phyloP scores from a whole-genome alignment of 2,797 vertebrate species.

The Darevskia nairensis region DNA sequence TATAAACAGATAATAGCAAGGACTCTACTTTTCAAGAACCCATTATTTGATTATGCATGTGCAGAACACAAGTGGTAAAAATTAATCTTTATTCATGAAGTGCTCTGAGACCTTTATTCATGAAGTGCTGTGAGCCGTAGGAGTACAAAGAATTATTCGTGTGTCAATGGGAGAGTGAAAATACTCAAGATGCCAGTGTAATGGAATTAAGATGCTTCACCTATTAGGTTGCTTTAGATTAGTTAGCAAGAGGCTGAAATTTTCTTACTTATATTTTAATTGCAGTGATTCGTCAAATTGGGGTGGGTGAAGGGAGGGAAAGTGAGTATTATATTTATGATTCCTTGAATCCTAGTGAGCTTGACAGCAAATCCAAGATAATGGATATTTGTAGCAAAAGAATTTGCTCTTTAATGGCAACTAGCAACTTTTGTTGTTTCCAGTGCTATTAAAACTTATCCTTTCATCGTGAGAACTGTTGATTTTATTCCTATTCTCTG shows the following conservation, averaged over 20 bases:
- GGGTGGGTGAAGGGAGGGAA: not conserved
- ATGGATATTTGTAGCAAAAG: not conserved
- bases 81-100: not conserved
- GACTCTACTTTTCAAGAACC: not conserved
- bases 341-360: not conserved
- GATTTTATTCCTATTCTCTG: not conserved
- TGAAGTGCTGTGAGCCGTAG: not conserved
- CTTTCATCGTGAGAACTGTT: too few species aligned
- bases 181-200: not conserved
- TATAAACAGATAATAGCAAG: not conserved
- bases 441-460: not conserved
- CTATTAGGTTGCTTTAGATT: not conserved
- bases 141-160: constrained; percentile 1
- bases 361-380: not conserved
- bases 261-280: not conserved
- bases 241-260: not conserved
- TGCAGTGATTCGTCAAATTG: not conserved
- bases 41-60: not conserved
- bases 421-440: not conserved
- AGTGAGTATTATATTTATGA: not conserved
- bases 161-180: constrained; percentile 11
- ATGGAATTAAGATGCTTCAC: constrained; percentile 4
- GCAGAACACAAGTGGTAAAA: constrained; percentile 15
- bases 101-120: not conserved
- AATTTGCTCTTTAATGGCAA: not conserved